Evolutionary conservation across 2,888 invertebrate genomes (phyloP).

Genomic region (Melanostoma scalare): DNA sequence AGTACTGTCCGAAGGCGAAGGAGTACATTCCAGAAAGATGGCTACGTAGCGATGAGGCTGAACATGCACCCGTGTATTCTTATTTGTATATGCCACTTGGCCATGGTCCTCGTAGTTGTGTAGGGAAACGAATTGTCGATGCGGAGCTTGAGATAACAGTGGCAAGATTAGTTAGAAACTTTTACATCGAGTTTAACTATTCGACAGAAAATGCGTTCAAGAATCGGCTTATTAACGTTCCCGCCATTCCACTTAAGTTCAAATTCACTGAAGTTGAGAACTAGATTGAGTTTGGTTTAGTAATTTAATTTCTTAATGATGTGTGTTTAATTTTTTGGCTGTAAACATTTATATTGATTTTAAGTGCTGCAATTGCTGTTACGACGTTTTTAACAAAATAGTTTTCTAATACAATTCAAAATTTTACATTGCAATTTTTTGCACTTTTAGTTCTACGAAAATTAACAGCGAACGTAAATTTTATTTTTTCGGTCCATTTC

Average conservation of each 20-base stretch:
- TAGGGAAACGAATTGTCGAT: conserved; percentile 87
- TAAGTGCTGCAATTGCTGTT: no score
- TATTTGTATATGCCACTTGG: conserved; percentile 84
- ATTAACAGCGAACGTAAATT: no score
- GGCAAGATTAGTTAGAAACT: conserved; percentile 77
- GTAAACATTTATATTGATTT: no score
- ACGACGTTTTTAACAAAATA: no score
- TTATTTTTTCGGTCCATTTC: no score
- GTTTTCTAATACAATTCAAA: no score
- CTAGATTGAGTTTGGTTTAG: background rate
- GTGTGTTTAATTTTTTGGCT: no score
- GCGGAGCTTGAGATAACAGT: conserved; percentile 84
- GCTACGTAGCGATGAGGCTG: conserved; percentile 81
- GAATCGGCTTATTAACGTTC: conserved; percentile 75
- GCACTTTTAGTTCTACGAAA: no score
- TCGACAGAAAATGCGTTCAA: conserved; percentile 74
- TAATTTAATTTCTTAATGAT: no score
- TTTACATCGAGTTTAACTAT: conserved; percentile 75
- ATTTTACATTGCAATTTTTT: no score
- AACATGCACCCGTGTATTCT: conserved; percentile 34
- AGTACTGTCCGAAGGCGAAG: conserved; percentile 84
- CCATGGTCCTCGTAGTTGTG: conserved; percentile 86
- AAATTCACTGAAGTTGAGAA: conserved; percentile 74
- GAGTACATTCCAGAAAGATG: conserved; percentile 89
- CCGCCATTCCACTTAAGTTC: conserved; percentile 78